Conservation (phyloP, 2,113 vertebrate species). For the Mormyrus lacerda region DNA sequence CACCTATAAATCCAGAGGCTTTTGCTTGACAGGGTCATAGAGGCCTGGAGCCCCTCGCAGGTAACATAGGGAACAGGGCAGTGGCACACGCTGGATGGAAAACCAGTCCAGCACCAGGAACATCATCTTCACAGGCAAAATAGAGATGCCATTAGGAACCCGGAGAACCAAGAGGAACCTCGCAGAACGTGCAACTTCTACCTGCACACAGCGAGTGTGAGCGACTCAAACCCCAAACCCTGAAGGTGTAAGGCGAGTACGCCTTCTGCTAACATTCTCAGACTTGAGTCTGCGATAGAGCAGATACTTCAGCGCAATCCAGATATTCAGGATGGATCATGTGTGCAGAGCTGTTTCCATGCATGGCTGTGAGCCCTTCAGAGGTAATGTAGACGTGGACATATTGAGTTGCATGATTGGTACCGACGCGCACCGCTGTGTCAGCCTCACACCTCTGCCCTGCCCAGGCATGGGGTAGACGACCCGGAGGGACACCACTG, state of each 20-base stretch:
- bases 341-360: neutral
- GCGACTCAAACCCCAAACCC: neutral
- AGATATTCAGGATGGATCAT: neutral
- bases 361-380: neutral
- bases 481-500: neutral
- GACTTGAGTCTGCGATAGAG: neutral
- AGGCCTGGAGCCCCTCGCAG: neutral
- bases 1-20: neutral
- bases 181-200: neutral
- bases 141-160: neutral
- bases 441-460: neutral
- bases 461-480: neutral
- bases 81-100: neutral
- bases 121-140: neutral
- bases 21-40: neutral
- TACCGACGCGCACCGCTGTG: conserved; percentile 16
- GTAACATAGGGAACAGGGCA: neutral
- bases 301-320: neutral
- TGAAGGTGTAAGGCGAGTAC: neutral
- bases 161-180: neutral
- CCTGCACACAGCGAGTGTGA: neutral
- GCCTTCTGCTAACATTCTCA: neutral
- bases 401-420: neutral
- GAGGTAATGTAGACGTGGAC: neutral
- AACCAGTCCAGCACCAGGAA: neutral